Base-by-base conservation (phyloP, 1,140 invertebrate species). In the Drosophila kurseongensis region DNA sequence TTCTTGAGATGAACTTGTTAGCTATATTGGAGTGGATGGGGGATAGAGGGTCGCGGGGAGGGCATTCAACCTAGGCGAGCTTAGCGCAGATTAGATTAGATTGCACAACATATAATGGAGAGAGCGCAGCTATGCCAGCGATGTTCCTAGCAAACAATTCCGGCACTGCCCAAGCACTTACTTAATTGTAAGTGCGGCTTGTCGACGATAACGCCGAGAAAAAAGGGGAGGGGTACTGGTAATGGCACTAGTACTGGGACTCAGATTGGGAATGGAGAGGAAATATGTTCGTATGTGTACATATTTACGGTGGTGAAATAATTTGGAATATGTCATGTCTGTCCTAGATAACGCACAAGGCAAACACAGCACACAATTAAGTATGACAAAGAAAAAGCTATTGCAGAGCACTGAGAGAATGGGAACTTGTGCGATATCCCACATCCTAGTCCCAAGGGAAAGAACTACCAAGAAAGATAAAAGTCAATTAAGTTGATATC, bases 131-230 rank as follows among this genome's bases (percentile, higher is more conserved):
- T 32, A 32, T 32, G 7, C 18, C 18, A 59, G 18, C 50, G 41
- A n/a, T 40, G 51, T 14, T 60, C 13, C 55, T 44, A 50, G 55
- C 76, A 67, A 16, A 36, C 48, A 50, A 65, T 84, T 80, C 74
- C 76, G 65, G 60, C 72, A 76, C 35, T 80, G 60, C 47, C 55
- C 55, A 52, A 76, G 65, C 84, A 88, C 84, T 88, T 89, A 89
- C 83, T 80, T 88, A 89, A 88, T 88, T 88, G 76, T 88, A 88
- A 88, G 83, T 88, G 84, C 67, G 80, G 83, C 83, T 88, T 88
- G 83, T 82, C 62, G 56, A 55, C 65, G 84, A 86, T 82, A 83
- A 76, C 83, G 36, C 29, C 27, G 51, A 57, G 69, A 44, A 41
- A 23, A 14, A 42, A 13, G 40, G 40, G 41, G 12, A 44, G 42